Evolutionary conservation across 2,888 invertebrate genomes (phyloP).

Genomic region (Philhelius pedissequus): DNA sequence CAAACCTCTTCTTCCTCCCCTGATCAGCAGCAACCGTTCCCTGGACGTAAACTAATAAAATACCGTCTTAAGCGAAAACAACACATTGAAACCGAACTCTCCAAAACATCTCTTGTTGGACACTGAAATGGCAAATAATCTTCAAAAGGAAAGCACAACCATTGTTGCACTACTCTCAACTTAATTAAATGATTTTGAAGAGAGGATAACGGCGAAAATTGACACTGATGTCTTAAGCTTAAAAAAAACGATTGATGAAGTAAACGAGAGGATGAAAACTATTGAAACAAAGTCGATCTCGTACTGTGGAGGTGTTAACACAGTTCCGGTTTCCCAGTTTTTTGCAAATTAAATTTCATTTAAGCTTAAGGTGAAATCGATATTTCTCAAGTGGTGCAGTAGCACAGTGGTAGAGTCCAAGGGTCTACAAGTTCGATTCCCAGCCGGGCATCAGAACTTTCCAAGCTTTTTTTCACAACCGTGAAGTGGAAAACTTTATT

Average conservation of each 20-base stretch:
- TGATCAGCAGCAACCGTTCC: neutral
- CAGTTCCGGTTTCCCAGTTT: too few species aligned
- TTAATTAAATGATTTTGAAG: neutral
- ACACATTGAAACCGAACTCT: neutral
- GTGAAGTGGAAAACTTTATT: too few species aligned
- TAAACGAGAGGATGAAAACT: neutral
- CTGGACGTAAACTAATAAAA: neutral
- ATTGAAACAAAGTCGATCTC: neutral
- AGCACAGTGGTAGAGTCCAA: too few species aligned
- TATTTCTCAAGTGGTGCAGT: too few species aligned
- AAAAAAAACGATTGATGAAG: neutral
- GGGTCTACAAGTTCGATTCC: too few species aligned
- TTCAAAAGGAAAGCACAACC: neutral
- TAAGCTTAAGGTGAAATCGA: too few species aligned
- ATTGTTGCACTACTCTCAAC: neutral
- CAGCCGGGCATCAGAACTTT: too few species aligned
- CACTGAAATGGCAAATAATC: neutral
- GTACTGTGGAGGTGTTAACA: too few species aligned
- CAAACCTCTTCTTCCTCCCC: neutral
- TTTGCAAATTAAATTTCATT: too few species aligned
- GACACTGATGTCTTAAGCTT: neutral
- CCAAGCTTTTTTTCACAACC: too few species aligned
- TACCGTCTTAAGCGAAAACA: neutral
- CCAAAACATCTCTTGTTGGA: too few species aligned
- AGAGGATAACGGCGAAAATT: neutral